A percentile compares a stretch with the other conserved stretches of the same genome.
These are phyloP conservation scores for Cotesia vestalis DNA, from an alignment of 1,140 invertebrate genomes.

Conservation along the genomic window DNA sequence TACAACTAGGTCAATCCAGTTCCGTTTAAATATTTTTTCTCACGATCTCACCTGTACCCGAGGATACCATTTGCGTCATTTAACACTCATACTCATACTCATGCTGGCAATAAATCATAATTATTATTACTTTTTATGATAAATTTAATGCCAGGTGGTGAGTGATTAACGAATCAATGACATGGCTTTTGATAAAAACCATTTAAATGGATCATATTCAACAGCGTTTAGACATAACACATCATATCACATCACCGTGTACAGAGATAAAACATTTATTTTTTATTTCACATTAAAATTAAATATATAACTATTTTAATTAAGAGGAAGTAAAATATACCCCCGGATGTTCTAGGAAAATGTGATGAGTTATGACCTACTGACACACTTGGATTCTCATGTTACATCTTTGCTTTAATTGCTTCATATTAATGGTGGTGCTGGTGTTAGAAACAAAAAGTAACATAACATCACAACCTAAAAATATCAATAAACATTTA, in stretches of 20 bases:
- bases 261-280: no score
- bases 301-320: no score
- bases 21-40: conserved; percentile 17
- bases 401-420: conserved; percentile 27
- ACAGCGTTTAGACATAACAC: no score
- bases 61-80: not conserved
- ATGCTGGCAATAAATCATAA: no score
- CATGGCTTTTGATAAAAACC: no score
- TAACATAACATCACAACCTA: not conserved
- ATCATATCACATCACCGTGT: no score
- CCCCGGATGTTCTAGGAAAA: conserved; percentile 32
- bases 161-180: no score
- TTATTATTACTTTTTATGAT: no score
- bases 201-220: no score
- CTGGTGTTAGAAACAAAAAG: not conserved
- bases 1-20: conserved; percentile 18
- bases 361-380: conserved; percentile 24
- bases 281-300: no score
- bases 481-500: no score
- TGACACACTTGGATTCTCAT: conserved; percentile 32
- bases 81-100: not conserved
- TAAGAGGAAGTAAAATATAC: conserved; percentile 25
- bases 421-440: not conserved
- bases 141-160: no score
- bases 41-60: not conserved